Evolutionary conservation across 2,797 vertebrate genomes (phyloP).

Genomic region (Melanotaenia parkinsoni): DNA sequence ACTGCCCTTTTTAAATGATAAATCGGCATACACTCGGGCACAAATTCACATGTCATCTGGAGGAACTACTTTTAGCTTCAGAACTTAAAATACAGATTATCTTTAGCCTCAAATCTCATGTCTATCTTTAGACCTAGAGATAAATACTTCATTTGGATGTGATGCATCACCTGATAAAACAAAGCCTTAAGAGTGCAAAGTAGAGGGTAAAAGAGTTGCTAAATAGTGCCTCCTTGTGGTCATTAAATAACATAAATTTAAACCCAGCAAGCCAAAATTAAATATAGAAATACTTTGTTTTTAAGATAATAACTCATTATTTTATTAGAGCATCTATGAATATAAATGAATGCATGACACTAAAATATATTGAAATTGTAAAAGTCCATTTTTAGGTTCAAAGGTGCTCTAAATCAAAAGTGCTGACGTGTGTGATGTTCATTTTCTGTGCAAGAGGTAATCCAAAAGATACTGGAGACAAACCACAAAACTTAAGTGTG

Average conservation of each 20-base stretch:
- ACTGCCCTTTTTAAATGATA: conserved; percentile 14
- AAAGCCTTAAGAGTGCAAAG: conserved; percentile 23
- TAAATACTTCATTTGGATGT: conserved; percentile 20
- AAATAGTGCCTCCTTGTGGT: conserved; percentile 66
- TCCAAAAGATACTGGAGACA: not conserved
- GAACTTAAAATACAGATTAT: not conserved
- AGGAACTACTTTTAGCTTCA: conserved; percentile 22
- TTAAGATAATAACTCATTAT: not conserved
- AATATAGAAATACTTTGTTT: not conserved
- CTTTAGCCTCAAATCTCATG: not conserved
- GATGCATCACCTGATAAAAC: conserved; percentile 34
- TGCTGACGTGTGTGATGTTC: conserved; percentile 18
- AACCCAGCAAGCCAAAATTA: not conserved
- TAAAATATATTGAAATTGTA: conserved; percentile 25
- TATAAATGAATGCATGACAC: conserved; percentile 16
- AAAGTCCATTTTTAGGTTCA: conserved; percentile 5
- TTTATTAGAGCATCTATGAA: conserved; percentile 44
- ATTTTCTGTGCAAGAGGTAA: conserved; percentile 1
- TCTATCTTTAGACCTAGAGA: conserved; percentile 5
- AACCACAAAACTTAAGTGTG: not conserved
- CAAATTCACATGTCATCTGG: not conserved
- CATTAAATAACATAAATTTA: not conserved
- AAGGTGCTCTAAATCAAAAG: conserved; percentile 36
- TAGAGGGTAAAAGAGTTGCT: conserved; percentile 29
- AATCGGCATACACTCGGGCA: not conserved